Evolutionary conservation across 1,140 invertebrate species (phyloP).

Genomic region (Anoplophora glabripennis): DNA sequence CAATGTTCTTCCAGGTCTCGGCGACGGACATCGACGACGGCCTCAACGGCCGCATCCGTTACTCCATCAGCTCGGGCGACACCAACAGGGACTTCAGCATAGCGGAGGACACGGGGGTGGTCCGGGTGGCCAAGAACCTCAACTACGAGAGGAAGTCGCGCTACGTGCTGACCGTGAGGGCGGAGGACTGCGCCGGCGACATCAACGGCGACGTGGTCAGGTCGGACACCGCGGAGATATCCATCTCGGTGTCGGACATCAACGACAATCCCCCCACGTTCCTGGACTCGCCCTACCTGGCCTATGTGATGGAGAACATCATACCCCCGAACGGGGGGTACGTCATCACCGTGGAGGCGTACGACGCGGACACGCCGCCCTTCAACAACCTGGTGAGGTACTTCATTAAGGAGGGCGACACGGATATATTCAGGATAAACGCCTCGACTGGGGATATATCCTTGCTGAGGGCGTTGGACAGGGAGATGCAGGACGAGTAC

Average conservation of each 20-base stretch:
- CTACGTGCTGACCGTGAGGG: slow-evolving; percentile 79
- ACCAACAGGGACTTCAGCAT: slow-evolving; percentile 87
- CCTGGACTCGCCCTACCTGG: slow-evolving; percentile 84
- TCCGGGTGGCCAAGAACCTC: slow-evolving; percentile 85
- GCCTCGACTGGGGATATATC: slow-evolving; percentile 84
- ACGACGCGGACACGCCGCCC: slow-evolving; percentile 86
- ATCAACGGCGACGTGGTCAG: slow-evolving; percentile 54
- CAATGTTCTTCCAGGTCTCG: slow-evolving; percentile 63
- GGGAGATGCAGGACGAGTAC: slow-evolving; percentile 79
- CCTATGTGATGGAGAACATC: slow-evolving; percentile 90
- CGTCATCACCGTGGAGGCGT: slow-evolving; percentile 77
- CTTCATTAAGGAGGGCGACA: slow-evolving; percentile 88
- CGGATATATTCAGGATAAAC: slow-evolving; percentile 84
- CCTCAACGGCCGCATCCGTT: slow-evolving; percentile 82
- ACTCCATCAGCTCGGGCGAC: slow-evolving; percentile 85
- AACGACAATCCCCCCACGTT: slow-evolving; percentile 95
- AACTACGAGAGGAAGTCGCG: slow-evolving; percentile 86
- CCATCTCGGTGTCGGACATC: slow-evolving; percentile 78
- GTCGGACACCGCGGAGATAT: slow-evolving; percentile 70
- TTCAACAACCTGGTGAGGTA: slow-evolving; percentile 87
- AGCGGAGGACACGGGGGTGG: slow-evolving; percentile 81
- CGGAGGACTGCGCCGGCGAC: slow-evolving; percentile 81
- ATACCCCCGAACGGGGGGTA: slow-evolving; percentile 73
- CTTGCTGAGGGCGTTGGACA: slow-evolving; percentile 74
- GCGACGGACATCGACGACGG: slow-evolving; percentile 91